phyloP scores from a whole-genome alignment of 2,888 invertebrate species.

The Hirtodrosophila confusa region DNA sequence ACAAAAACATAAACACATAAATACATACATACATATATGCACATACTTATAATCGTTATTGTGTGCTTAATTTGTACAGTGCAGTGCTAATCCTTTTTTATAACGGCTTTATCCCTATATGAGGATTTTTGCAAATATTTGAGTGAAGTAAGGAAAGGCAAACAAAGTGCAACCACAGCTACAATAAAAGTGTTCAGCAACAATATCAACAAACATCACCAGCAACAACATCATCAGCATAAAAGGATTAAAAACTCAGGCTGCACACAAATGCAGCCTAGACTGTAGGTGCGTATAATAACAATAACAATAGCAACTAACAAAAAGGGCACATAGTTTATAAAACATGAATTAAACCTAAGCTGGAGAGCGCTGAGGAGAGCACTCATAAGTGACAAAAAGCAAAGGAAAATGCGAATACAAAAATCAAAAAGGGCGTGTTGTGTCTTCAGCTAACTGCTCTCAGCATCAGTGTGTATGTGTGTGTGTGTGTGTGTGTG shows the following conservation, averaged over 20 bases:
- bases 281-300: slow-evolving; percentile 42
- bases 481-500: slow-evolving; percentile 15
- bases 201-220: slow-evolving; percentile 28
- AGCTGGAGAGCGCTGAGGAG: slow-evolving; percentile 20
- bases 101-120: slow-evolving; percentile 49
- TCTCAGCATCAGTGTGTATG: slow-evolving; percentile 26
- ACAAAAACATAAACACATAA: background rate
- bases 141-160: slow-evolving; percentile 23
- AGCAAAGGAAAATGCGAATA: slow-evolving; percentile 36
- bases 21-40: background rate
- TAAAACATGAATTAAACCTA: slow-evolving; percentile 8
- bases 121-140: slow-evolving; percentile 51
- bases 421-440: slow-evolving; percentile 69
- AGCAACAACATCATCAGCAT: slow-evolving; percentile 18
- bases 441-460: slow-evolving; percentile 59
- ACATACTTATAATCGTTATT: slow-evolving; percentile 10
- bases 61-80: slow-evolving; percentile 38
- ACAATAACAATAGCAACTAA: slow-evolving; percentile 2
- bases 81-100: slow-evolving; percentile 50
- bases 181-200: slow-evolving; percentile 58
- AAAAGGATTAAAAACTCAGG: slow-evolving; percentile 27
- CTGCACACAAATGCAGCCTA: slow-evolving; percentile 27
- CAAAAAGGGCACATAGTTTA: too few species aligned
- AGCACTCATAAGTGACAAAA: slow-evolving; percentile 41
- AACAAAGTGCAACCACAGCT: slow-evolving; percentile 49